Base-by-base conservation (phyloP, 2,113 vertebrate species). In the Sylvia atricapilla region DNA sequence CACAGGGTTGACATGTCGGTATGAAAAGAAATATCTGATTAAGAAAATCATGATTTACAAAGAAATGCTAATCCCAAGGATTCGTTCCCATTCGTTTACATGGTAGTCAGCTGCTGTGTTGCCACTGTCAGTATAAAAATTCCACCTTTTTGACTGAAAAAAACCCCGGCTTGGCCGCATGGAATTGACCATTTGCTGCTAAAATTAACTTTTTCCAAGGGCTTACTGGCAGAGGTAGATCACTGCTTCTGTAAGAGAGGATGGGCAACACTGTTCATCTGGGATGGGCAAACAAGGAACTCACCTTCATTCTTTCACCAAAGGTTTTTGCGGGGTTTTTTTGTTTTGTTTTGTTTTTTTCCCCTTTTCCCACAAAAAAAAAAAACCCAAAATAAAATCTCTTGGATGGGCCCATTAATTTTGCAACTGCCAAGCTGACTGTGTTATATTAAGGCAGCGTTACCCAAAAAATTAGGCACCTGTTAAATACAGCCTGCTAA, bases 361-460 rank as follows among this genome's bases (percentile, higher is more conserved):
- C 13, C 59, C 39, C n/a, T 47, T 69, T 60, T 69, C 55, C 73
- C 63, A 27, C 33, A 24, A 11, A 20, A 49, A 31, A 28, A 7
- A 4, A 20, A 37, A 66, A 2, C 23, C 23, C 47, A 47, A 30
- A 27, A 8, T 3, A 28, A 80, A 46, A 67, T 90, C 93, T 97
- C 91, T 94, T 92, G 94, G 92, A 92, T 88, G 97, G 98, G 97
- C 97, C 96, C 35, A 6, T 95, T 97, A 96, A 97, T 98, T 97
- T 98, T 97, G 97, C 98, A 95, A 98, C 98, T 98, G 98, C 98
- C 98, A 97, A 96, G 94, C 89, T 95, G 96, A 98, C 98, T 98
- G 97, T 96, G 98, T 98, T 98, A 98, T 97, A 97, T 98, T 98
- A 98, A 98, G 98, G 98, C 98, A 98, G 98, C 97, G 14, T 97